Conservation (phyloP, 2,797 vertebrate species). For the Hippoglossus hippoglossus region DNA sequence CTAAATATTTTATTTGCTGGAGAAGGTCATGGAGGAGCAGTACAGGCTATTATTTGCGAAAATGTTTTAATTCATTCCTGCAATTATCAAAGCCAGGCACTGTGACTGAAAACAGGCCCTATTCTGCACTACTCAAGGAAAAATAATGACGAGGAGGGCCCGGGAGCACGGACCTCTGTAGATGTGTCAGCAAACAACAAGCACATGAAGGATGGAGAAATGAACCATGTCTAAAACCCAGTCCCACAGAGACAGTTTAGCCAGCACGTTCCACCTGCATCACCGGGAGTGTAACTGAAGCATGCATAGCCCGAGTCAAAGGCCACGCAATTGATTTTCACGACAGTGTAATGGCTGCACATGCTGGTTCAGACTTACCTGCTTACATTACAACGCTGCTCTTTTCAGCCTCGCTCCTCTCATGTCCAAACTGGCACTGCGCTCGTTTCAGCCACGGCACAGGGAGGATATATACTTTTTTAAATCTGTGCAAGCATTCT, state of each 20-base stretch:
- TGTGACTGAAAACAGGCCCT: slow-evolving; percentile 45
- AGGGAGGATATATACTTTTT: slow-evolving; percentile 4
- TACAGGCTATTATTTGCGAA: slow-evolving; percentile 33
- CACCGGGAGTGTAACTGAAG: slow-evolving; percentile 40
- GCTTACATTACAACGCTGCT: slow-evolving; percentile 40
- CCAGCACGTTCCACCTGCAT: slow-evolving; percentile 16
- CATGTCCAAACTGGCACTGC: not conserved
- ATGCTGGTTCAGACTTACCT: slow-evolving; percentile 39
- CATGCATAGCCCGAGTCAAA: slow-evolving; percentile 52
- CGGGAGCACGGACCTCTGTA: slow-evolving; percentile 28
- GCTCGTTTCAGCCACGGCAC: not conserved
- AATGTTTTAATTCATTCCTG: slow-evolving; percentile 53
- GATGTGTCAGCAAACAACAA: slow-evolving; percentile 62
- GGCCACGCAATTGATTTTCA: slow-evolving; percentile 61
- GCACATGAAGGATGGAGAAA: slow-evolving; percentile 48
- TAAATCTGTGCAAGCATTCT: not conserved
- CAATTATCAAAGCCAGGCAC: slow-evolving; percentile 62
- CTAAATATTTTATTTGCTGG: slow-evolving; percentile 66
- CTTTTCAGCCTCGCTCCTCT: not conserved
- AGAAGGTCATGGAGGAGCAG: slow-evolving; percentile 57
- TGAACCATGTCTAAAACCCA: slow-evolving; percentile 48
- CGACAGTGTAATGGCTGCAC: slow-evolving; percentile 44
- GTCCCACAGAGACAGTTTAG: slow-evolving; percentile 32
- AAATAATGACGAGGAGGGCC: slow-evolving; percentile 40
- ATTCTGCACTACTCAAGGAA: slow-evolving; percentile 33